Evolutionary conservation across 1,140 invertebrate species (phyloP), one percentile per base, ranked within the genome.

Genomic region (Aphelenchoides besseyi): DNA sequence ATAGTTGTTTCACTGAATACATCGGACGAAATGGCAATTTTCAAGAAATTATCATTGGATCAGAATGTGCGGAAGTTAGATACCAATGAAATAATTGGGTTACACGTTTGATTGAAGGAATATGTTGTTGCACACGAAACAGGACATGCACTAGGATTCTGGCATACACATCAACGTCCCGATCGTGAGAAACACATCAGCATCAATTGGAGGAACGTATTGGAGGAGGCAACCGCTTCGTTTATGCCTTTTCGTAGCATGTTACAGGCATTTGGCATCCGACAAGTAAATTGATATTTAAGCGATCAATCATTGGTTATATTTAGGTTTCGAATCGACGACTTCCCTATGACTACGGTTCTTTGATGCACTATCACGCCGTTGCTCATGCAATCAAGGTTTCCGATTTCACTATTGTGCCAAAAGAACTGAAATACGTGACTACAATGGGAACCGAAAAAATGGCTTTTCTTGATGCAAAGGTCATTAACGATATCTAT

Each of bases 331-430:
- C 84, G 3, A 78, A 78, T 30, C 71, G 77, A 26, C 70, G 75
- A 32, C 32, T 79, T 18, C 84, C 84, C 8, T 85, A 85, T 71
- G 84, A 85, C 70, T 81, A 85, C 52, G 80, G 81, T 26, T 82
- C 79, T 9, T 63, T 86, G 33, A 85, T 85, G 84, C 84, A 85
- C 54, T 85, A 85, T 66, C 82, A 84, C 32, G 84, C 82, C n/a
- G 79, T 81, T 28, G 69, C 61, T 30, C 76, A 59, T 41, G 54
- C 64, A 23, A 28, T 76, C 30, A 71, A 73, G 66, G 72, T 79
- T 18, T 83, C 82, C 36, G 82, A 84, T 57, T 84, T 84, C 66
- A 85, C 83, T 1, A 85, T 85, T 63, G 84, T 85, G 35, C 81
- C 82, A 23, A 84, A 83, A 57, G 84, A 85, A 70, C 70, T 82